Evolutionary conservation across 2,797 vertebrate genomes (phyloP).

Genomic region (Acanthopagrus latus): DNA sequence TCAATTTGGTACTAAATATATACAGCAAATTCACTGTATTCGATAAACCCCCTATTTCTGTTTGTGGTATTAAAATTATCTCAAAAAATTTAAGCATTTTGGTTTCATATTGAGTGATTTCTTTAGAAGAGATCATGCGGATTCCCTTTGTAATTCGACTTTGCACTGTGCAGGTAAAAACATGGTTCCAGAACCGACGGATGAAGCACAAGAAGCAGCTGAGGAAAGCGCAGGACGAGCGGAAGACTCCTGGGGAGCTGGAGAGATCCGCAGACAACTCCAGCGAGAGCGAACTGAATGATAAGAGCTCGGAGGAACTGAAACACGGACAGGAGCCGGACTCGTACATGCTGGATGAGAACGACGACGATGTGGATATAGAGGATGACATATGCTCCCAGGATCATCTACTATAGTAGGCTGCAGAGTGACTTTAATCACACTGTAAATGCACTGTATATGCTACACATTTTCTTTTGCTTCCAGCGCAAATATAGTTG

Average conservation of each 20-base stretch:
- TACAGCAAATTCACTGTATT: neutral
- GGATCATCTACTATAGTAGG: slow-evolving; percentile 87
- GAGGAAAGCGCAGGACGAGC: slow-evolving; percentile 94
- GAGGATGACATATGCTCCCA: slow-evolving; percentile 91
- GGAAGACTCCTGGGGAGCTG: slow-evolving; percentile 85
- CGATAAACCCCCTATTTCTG: neutral
- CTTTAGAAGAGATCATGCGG: neutral
- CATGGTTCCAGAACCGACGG: slow-evolving; percentile 98
- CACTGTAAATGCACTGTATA: slow-evolving; percentile 68
- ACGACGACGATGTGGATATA: slow-evolving; percentile 97
- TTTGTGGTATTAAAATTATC: neutral
- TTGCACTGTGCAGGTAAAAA: slow-evolving; percentile 89
- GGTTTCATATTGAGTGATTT: neutral
- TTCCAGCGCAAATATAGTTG: slow-evolving; percentile 4
- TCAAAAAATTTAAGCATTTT: neutral
- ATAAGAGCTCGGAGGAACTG: slow-evolving; percentile 72
- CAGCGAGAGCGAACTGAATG: slow-evolving; percentile 85
- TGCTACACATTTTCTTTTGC: slow-evolving; percentile 39
- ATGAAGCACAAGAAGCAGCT: slow-evolving; percentile 99
- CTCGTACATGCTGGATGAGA: slow-evolving; percentile 89
- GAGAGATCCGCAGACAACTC: slow-evolving; percentile 87
- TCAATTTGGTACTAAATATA: neutral
- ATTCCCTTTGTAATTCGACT: neutral
- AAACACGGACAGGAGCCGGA: slow-evolving; percentile 79
- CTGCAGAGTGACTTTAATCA: slow-evolving; percentile 17